Evolutionary conservation across 2,797 vertebrate genomes (phyloP).

Genomic region (Hyperoplus immaculatus): DNA sequence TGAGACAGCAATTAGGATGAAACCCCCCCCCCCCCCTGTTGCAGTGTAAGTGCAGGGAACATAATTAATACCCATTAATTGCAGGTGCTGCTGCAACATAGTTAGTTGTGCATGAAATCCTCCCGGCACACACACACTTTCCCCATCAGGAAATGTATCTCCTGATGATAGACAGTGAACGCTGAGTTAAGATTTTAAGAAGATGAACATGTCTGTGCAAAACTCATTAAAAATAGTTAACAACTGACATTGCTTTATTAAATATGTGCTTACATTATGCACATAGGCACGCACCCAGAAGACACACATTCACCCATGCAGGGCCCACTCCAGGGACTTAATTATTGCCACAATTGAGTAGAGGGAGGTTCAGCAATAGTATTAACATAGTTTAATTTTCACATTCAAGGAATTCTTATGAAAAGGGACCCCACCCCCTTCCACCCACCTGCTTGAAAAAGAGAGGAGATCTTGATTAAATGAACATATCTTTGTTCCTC

Average conservation of each 20-base stretch:
- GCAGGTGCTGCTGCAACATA: conserved; percentile 55
- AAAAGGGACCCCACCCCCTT: conserved; percentile 54
- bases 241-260: conserved; percentile 69
- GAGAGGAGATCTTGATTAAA: conserved; percentile 63
- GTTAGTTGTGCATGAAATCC: conserved; percentile 52
- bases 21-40: conserved; percentile 36
- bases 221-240: conserved; percentile 78
- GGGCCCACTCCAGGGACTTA: conserved; percentile 79
- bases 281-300: conserved; percentile 2
- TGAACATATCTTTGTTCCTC: conserved; percentile 59
- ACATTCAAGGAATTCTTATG: conserved; percentile 80
- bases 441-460: conserved; percentile 51
- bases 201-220: conserved; percentile 56
- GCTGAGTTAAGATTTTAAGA: conserved; percentile 64
- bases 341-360: conserved; percentile 81
- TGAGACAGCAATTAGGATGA: conserved; percentile 59
- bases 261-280: conserved; percentile 60
- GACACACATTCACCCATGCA: conserved; percentile 11
- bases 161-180: conserved; percentile 56
- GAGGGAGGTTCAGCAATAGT: conserved; percentile 75
- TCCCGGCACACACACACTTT: conserved; percentile 7
- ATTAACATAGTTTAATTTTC: conserved; percentile 81
- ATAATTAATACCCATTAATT: conserved; percentile 73
- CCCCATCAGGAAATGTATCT: conserved; percentile 50
- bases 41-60: conserved; percentile 33